Conservation (phyloP, 2,113 vertebrate species). For the Pantherophis guttatus region DNA sequence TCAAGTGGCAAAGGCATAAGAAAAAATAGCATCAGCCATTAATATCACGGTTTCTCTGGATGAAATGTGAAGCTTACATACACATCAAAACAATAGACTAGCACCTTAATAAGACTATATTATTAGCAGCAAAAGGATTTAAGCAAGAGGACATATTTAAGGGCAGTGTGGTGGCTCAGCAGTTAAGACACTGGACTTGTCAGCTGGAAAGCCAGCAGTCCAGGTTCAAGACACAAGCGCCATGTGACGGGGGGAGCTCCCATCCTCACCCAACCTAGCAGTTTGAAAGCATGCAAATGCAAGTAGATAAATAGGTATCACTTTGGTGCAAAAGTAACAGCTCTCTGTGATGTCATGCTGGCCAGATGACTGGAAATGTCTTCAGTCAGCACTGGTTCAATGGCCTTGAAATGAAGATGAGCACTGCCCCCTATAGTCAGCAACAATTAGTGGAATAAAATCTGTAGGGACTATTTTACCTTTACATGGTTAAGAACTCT, state of each 20-base stretch:
- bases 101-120: not conserved
- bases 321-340: not conserved
- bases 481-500: slow-evolving; percentile 33
- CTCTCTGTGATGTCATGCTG: not conserved
- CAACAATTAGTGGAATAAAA: not conserved
- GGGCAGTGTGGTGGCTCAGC: not conserved
- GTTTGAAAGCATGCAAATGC: not conserved
- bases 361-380: not conserved
- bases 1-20: not conserved
- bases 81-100: not conserved
- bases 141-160: slow-evolving; percentile 23
- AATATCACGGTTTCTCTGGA: not conserved
- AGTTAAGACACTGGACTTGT: not conserved
- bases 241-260: not conserved
- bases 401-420: not conserved
- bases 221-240: not conserved
- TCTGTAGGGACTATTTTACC: not conserved
- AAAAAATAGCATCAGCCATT: not conserved
- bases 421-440: not conserved
- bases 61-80: not conserved
- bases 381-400: not conserved
- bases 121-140: not conserved
- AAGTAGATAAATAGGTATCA: no score
- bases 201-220: not conserved
- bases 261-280: not conserved